Base-by-base conservation (phyloP, 2,888 invertebrate species). In the Chirona hameri region DNA sequence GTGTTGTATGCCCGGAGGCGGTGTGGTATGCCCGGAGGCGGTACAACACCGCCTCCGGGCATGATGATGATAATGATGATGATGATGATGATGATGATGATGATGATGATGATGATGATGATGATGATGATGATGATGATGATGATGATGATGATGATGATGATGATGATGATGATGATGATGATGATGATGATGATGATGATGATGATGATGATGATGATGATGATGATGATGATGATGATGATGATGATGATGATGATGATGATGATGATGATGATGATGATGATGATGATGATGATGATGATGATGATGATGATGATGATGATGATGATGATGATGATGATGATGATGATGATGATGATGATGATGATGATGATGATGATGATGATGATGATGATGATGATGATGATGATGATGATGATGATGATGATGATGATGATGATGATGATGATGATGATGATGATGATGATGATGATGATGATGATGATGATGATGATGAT, bases 131-230 rank as follows among this genome's bases (percentile, higher is more conserved):
- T n/a, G n/a, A n/a, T n/a, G n/a, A n/a, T n/a, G n/a, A n/a, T n/a
- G n/a, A n/a, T n/a, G n/a, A n/a, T n/a, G 65, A 65, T 65, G 65
- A 65, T 65, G 65, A 65, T 65, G 65, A 65, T 65, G 65, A 65
- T 65, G 65, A 65, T 65, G 65, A 65, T 65, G 65, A 65, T 65
- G 65, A 65, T 65, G 65, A 65, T 65, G 65, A 65, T 65, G 65
- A 65, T 65, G 65, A 65, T 65, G 65, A 65, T 65, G 65, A 65
- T 65, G 65, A 65, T 65, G 65, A 65, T 65, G 65, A 65, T 65
- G 65, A 65, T 65, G 65, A 65, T 65, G 65, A 65, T 65, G 65
- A 65, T 65, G 65, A 65, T 65, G 65, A 65, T 65, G 65, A 65
- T 65, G 65, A 65, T 65, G 65, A 65, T 65, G 65, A 65, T 65